Conservation (phyloP, 2,888 invertebrate genomes). For the Euphydryas editha region DNA sequence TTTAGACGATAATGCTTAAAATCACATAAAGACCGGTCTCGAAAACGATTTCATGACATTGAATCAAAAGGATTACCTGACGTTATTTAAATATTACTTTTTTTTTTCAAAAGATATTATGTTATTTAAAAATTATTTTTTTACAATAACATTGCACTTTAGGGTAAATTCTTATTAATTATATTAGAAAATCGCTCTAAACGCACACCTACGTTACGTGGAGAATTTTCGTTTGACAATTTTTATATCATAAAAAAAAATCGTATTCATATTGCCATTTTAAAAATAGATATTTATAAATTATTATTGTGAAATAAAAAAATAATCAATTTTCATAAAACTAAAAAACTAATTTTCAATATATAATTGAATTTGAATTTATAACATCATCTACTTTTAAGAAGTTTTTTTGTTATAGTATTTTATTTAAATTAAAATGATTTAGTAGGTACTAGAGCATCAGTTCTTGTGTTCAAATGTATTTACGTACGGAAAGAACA, state of each 20-base stretch:
- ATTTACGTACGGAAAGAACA: too few relatives aligned
- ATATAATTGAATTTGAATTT: too few relatives aligned
- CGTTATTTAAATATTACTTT: slow-evolving; percentile 14
- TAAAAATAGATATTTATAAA: not conserved
- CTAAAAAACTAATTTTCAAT: too few relatives aligned
- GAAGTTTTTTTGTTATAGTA: too few relatives aligned
- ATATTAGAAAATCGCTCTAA: slow-evolving; percentile 47
- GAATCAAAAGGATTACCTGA: slow-evolving; percentile 58
- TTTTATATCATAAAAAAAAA: slow-evolving; percentile 33
- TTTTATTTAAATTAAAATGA: too few relatives aligned
- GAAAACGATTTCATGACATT: slow-evolving; percentile 43
- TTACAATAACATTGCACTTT: slow-evolving; percentile 56
- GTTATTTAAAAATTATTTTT: slow-evolving; percentile 33
- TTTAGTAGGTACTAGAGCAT: too few relatives aligned
- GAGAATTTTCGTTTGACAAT: slow-evolving; percentile 65
- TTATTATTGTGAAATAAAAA: too few relatives aligned
- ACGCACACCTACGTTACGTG: slow-evolving; percentile 67
- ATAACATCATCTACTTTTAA: too few relatives aligned
- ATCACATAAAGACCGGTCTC: slow-evolving; percentile 55
- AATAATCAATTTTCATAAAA: too few relatives aligned
- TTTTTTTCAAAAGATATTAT: slow-evolving; percentile 19
- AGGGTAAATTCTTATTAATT: slow-evolving; percentile 41
- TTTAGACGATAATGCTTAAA: slow-evolving; percentile 3
- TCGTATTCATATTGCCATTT: slow-evolving; percentile 34
- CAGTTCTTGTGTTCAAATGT: too few relatives aligned